phyloP scores from a whole-genome alignment of 2,797 vertebrate species.

The Gobionotothen gibberifrons region DNA sequence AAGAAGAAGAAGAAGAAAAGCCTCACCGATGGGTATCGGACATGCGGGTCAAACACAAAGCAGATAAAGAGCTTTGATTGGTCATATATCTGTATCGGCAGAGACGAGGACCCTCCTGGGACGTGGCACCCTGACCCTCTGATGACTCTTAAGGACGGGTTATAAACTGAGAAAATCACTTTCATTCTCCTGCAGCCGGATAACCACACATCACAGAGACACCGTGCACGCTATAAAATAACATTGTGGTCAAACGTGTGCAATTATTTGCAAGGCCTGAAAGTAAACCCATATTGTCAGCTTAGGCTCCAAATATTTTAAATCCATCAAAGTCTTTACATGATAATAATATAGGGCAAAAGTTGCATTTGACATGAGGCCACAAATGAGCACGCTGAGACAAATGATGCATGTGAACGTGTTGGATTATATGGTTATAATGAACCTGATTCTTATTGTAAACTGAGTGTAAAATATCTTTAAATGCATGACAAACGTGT shows the following conservation, averaged over 20 bases:
- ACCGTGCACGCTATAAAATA: neutral
- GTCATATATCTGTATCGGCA: constrained; percentile 53
- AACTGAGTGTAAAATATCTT: neutral
- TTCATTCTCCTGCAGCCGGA: constrained; percentile 22
- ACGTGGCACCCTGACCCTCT: constrained; percentile 63
- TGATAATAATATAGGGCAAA: neutral
- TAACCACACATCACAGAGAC: neutral
- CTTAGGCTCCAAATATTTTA: neutral
- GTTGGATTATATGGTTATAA: neutral
- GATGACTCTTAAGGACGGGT: constrained; percentile 68
- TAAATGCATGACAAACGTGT: neutral
- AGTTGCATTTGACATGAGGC: neutral
- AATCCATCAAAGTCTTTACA: neutral
- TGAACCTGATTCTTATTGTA: neutral
- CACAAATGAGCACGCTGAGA: neutral
- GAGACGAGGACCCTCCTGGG: constrained; percentile 68
- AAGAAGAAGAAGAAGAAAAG: neutral
- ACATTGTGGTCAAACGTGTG: neutral
- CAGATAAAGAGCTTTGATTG: constrained; percentile 59
- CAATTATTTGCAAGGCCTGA: neutral
- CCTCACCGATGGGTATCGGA: constrained; percentile 1
- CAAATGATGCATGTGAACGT: neutral
- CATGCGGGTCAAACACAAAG: constrained; percentile 36
- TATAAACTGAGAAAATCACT: constrained; percentile 75
- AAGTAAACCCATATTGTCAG: neutral